Percentiles rank a stretch among this genome's conserved stretches.
Evolutionary conservation across 2,888 invertebrate genomes (phyloP).

Genomic region (Mythimna loreyi): DNA sequence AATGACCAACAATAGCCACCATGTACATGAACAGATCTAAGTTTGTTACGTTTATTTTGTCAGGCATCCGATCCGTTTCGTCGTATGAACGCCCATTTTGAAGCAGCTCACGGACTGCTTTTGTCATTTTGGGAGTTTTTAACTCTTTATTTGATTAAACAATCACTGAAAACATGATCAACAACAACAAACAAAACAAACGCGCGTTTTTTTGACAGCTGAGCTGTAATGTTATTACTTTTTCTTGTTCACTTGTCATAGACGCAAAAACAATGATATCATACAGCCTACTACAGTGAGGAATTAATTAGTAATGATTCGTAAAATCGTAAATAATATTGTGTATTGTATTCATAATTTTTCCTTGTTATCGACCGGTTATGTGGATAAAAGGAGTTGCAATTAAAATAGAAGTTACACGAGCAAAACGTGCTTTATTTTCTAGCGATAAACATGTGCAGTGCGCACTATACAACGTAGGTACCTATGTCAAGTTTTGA

Average conservation of each 20-base stretch:
- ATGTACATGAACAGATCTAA: slow-evolving; percentile 92
- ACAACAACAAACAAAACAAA: slow-evolving; percentile 30
- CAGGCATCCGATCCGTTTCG: slow-evolving; percentile 91
- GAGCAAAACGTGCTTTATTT: slow-evolving; percentile 53
- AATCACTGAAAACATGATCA: slow-evolving; percentile 8
- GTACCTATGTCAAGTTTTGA: not conserved
- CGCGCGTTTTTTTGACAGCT: slow-evolving; percentile 51
- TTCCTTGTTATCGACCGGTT: slow-evolving; percentile 34
- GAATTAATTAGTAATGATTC: slow-evolving; percentile 4
- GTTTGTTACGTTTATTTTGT: slow-evolving; percentile 90
- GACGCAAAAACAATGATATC: slow-evolving; percentile 20
- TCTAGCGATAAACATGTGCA: slow-evolving; percentile 27
- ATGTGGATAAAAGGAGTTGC: not conserved
- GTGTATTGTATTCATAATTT: slow-evolving; percentile 20
- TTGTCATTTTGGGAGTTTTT: slow-evolving; percentile 75
- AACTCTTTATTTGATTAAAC: not conserved
- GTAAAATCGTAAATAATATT: slow-evolving; percentile 5
- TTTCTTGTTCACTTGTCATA: slow-evolving; percentile 5
- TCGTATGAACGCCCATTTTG: slow-evolving; percentile 85
- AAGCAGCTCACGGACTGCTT: slow-evolving; percentile 76
- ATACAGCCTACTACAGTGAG: slow-evolving; percentile 23
- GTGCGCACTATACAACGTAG: too few species aligned
- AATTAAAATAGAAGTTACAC: slow-evolving; percentile 37
- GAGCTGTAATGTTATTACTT: not conserved
- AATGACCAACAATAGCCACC: slow-evolving; percentile 93